A percentile compares a stretch with the other conserved stretches of the same genome.
Conservation (phyloP, 2,888 invertebrate species). For the Myopa testacea region DNA sequence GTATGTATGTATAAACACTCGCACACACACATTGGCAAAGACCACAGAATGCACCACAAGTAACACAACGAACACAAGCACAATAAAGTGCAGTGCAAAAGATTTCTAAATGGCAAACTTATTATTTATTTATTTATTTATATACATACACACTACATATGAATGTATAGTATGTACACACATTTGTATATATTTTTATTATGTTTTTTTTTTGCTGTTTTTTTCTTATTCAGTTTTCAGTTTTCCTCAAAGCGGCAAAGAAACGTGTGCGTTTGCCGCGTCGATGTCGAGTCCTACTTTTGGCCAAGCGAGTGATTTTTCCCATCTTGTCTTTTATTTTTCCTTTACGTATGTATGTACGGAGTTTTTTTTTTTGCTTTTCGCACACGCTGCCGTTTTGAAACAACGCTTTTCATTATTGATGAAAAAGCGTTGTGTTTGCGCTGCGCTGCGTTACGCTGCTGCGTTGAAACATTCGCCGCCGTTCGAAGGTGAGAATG, state of each 20-base stretch:
- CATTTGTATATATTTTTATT: background rate
- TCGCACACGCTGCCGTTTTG: slow-evolving; percentile 4
- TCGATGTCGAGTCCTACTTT: slow-evolving; percentile 34
- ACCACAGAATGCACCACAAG: slow-evolving; percentile 1
- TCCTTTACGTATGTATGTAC: background rate
- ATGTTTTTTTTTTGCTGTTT: slow-evolving; percentile 11
- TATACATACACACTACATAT: no score
- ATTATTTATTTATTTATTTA: slow-evolving; percentile 3
- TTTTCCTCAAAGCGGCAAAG: background rate
- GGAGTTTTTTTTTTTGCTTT: slow-evolving; percentile 3
- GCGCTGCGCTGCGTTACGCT: background rate
- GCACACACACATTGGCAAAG: background rate
- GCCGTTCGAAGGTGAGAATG: slow-evolving; percentile 25
- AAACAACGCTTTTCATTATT: slow-evolving; percentile 7
- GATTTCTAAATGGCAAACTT: slow-evolving; percentile 26
- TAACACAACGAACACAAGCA: no score
- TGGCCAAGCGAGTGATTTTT: slow-evolving; percentile 50
- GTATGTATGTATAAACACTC: no score
- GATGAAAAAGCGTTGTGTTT: background rate
- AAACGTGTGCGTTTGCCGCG: slow-evolving; percentile 24
- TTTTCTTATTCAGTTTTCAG: background rate
- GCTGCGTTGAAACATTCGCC: slow-evolving; percentile 2
- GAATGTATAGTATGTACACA: no score
- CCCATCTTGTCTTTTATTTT: slow-evolving; percentile 56
- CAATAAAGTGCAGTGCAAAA: slow-evolving; percentile 6